Base-by-base conservation (phyloP, 2,113 vertebrate species). In the Cryptomyrus ogoouensis region DNA sequence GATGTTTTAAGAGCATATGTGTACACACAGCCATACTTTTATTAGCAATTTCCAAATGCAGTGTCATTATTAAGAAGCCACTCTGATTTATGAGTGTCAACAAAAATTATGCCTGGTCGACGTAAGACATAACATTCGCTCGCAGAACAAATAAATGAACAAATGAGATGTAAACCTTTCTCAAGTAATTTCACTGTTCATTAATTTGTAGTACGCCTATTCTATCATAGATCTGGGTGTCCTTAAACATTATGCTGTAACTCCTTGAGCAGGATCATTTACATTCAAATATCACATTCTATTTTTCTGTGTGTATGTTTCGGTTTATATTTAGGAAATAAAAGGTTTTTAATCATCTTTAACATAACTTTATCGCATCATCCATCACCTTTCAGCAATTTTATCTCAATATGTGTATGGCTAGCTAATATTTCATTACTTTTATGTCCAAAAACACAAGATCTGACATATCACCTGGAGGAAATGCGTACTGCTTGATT, bases 141-240 rank as follows among this genome's bases (percentile, higher is more conserved):
- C 50, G 85, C 50, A 87, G 85, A 87, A 87, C 85, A 87, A 87
- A 87, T 87, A 87, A 87, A 84, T n/a, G 42, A 47, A 56, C 39
- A 87, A 87, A 87, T 53, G 85, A 87, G 85, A 87, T 87, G 85
- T 87, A 53, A 87, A 87, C 85, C 85, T 87, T 87, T 56, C 50
- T 56, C 5, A 35, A 56, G 85, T 53, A 87, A 87, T 87, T 87
- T 87, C 85, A 87, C 85, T 87, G 50, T 39, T 87, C 85, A 87
- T 87, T 87, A 87, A 87, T 87, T 87, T 87, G 85, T 24, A 21
- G 13, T 52, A 87, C 85, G 50, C 50, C 31, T 87, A 52, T 87
- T 87, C 85, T 87, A 87, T 87, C 85, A 50, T 87, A 87, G 50
- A 87, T 87, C 85, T 52, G 85, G 85, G 31, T 87, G 49, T 87